Conservation (phyloP, 2,888 invertebrate species). For the Macrophya alboannulata region DNA sequence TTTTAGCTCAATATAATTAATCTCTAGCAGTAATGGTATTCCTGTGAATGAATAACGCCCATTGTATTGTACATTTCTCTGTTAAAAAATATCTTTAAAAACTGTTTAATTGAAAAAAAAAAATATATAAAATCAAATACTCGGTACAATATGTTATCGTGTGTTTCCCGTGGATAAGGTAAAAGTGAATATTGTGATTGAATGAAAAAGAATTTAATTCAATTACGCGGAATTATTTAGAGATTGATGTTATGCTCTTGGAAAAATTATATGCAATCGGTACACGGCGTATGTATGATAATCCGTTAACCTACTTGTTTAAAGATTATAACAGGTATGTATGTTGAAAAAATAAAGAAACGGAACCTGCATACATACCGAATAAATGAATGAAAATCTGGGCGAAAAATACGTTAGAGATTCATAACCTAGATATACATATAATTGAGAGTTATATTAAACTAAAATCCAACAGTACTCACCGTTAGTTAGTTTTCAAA, state of each 20-base stretch:
- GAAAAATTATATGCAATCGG: neutral
- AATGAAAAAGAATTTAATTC: neutral
- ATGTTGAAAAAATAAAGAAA: neutral
- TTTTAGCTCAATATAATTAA: neutral
- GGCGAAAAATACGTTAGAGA: slow-evolving; percentile 34
- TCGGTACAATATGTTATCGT: neutral
- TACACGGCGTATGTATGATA: neutral
- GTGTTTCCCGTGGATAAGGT: neutral
- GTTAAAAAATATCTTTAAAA: neutral
- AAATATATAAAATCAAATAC: too few species aligned
- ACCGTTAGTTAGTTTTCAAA: slow-evolving; percentile 23
- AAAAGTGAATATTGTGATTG: neutral
- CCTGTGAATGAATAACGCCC: slow-evolving; percentile 16
- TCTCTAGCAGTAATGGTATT: neutral
- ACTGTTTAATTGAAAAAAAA: too few species aligned
- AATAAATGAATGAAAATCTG: neutral
- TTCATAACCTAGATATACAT: slow-evolving; percentile 36
- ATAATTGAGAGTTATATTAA: neutral
- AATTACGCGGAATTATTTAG: neutral
- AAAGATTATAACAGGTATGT: neutral
- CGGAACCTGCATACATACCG: neutral
- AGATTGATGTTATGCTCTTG: neutral
- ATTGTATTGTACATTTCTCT: neutral
- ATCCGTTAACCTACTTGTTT: neutral
- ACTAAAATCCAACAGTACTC: neutral